Percentiles rank a stretch among this genome's conserved stretches.
phyloP scores from a whole-genome alignment of 2,888 invertebrate genomes.

The Mesorhabditis spiculigera region DNA sequence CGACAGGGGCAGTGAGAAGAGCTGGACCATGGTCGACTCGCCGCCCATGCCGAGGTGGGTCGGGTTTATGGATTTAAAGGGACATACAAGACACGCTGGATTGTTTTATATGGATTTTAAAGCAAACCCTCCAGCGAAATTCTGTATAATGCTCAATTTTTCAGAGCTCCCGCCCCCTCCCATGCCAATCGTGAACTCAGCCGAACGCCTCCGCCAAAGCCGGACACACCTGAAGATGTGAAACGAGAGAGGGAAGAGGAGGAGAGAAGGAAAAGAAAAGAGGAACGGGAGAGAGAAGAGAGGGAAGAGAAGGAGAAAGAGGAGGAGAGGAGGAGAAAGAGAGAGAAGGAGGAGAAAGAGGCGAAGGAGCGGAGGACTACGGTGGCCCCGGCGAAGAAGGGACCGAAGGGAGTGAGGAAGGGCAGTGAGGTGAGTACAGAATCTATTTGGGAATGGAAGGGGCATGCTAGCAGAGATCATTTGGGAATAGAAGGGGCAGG shows the following conservation, averaged over 20 bases:
- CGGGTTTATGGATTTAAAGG: background rate
- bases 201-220: background rate
- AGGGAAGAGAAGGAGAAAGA: constrained; percentile 11
- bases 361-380: background rate
- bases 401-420: background rate
- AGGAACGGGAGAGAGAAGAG: constrained; percentile 11
- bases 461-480: no score
- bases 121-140: no score
- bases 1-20: background rate
- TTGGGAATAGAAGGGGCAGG: no score
- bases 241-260: constrained; percentile 12
- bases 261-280: constrained; percentile 11
- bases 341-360: constrained; percentile 7
- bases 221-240: constrained; percentile 9
- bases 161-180: background rate
- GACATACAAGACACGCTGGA: background rate
- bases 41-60: background rate
- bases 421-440: background rate
- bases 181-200: background rate
- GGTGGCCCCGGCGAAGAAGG: background rate
- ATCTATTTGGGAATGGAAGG: no score
- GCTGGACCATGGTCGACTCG: constrained; percentile 1
- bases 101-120: no score
- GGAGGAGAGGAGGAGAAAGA: background rate
- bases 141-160: no score